Percentiles rank a stretch among this genome's conserved stretches.
These are phyloP conservation scores for Micromussa lordhowensis DNA, from an alignment of 92 coral and sea anemone genomes.

Conservation along the genomic window DNA sequence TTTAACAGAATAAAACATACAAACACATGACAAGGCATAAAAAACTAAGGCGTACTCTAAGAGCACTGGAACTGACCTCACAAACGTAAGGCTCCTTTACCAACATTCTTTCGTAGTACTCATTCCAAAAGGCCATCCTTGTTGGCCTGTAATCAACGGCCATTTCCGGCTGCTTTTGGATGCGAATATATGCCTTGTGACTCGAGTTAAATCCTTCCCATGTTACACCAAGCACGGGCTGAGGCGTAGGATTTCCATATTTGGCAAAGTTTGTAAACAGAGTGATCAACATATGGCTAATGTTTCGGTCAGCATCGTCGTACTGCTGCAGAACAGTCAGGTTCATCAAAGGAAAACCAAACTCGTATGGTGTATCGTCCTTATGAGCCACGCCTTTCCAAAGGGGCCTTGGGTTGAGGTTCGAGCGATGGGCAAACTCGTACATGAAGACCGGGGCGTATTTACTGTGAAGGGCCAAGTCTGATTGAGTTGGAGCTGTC, in stretches of 20 bases:
- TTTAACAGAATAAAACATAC: background rate
- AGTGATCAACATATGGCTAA: constrained; percentile 68
- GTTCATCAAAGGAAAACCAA: constrained; percentile 83
- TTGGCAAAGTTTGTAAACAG: constrained; percentile 86
- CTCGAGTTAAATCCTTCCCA: constrained; percentile 73
- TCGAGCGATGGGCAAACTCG: constrained; percentile 79
- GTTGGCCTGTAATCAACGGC: constrained; percentile 65
- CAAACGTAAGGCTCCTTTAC: constrained; percentile 6
- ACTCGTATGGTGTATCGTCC: constrained; percentile 86
- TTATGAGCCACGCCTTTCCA: constrained; percentile 84
- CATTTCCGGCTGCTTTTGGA: constrained; percentile 71
- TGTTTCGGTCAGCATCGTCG: constrained; percentile 74
- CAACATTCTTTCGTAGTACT: constrained; percentile 69
- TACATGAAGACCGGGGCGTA: constrained; percentile 75
- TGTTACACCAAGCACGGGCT: constrained; percentile 47
- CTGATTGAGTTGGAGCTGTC: constrained; percentile 81
- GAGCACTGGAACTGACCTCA: background rate
- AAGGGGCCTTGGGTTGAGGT: constrained; percentile 42
- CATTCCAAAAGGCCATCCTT: constrained; percentile 86
- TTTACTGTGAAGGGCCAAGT: constrained; percentile 70
- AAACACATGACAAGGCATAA: background rate
- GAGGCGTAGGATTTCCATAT: constrained; percentile 82
- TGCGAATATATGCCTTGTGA: constrained; percentile 60
- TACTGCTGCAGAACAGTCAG: constrained; percentile 68
- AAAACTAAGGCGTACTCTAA: background rate